Evolutionary conservation across 2,888 invertebrate species (phyloP), one percentile per base, ranked within the genome.

Genomic region (Ormyrus labotus): DNA sequence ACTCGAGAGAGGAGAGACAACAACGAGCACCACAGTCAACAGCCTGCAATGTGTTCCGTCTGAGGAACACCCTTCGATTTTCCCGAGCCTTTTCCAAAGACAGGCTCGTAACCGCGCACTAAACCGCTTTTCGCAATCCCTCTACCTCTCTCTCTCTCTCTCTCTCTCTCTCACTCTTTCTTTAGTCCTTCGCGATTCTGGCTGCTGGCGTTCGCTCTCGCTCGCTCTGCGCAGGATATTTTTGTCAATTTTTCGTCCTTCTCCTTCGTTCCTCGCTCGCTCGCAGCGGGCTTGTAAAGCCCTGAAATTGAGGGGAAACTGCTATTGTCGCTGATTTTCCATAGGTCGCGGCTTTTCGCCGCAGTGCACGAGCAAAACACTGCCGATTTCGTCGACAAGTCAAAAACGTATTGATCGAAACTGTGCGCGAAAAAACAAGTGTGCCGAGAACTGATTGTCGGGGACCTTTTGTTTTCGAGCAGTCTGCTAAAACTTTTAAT

Each of bases 311-410:
- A 69, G 47, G 5, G 51, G 71, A 50, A 51, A 51, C 34, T 58
- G 10, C 71, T 45, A 63, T 60, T 70, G 58, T 72, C 71, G 61
- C 13, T 53, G 72, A 63, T 71, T 71, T 34, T 34, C 34, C 34
- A 34, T 34, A 34, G 34, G 34, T 4, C 34, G 34, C 34, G 34
- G 45, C 34, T 47, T 13, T 68, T 13, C n/a, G n/a, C 9, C 58
- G n/a, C 11, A n/a, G 10, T 64, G 5, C 63, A 11, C 7, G 13
- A 5, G 11, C 48, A 6, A 63, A 45, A 47, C 47, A 55, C 1
- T 47, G 45, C n/a, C 11, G 6, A 13, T 51, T 47, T 10, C 47
- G n/a, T n/a, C 0, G 55, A 11, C 13, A 13, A 48, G n/a, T 48
- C 55, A 55, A 58, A 53, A 45, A 45, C 64, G 5, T 57, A 64